phyloP scores from a whole-genome alignment of 2,113 vertebrate species.

The Panthera uncia region DNA sequence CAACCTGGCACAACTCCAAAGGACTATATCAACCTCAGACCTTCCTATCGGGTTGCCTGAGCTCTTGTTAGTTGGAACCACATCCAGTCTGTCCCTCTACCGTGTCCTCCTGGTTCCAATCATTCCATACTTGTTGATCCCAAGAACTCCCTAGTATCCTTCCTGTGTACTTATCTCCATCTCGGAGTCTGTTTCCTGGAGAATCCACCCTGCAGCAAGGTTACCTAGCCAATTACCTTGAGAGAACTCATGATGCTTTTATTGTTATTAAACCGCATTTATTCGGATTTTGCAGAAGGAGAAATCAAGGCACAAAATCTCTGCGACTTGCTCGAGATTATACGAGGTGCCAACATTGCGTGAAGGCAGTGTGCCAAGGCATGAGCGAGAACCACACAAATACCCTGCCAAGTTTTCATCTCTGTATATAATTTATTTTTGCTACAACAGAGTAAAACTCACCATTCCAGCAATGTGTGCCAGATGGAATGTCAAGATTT shows the following conservation, averaged over 20 bases:
- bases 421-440: slow-evolving; percentile 73
- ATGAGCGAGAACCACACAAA: neutral
- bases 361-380: slow-evolving; percentile 39
- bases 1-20: neutral
- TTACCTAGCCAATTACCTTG: neutral
- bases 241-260: neutral
- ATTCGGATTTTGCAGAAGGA: neutral
- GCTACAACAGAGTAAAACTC: slow-evolving; percentile 66
- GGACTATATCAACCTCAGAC: neutral
- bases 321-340: slow-evolving; percentile 24
- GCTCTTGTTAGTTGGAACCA: neutral
- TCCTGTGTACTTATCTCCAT: neutral
- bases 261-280: neutral
- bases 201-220: neutral
- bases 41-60: neutral
- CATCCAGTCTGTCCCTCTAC: neutral
- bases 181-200: neutral
- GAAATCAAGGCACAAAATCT: slow-evolving; percentile 10
- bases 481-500: slow-evolving; percentile 67
- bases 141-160: neutral
- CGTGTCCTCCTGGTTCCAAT: neutral
- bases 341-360: neutral
- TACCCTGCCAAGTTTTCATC: slow-evolving; percentile 64
- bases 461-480: slow-evolving; percentile 9
- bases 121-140: neutral